Conservation (phyloP, 2,888 invertebrate genomes). For the Brachyptera putata region DNA sequence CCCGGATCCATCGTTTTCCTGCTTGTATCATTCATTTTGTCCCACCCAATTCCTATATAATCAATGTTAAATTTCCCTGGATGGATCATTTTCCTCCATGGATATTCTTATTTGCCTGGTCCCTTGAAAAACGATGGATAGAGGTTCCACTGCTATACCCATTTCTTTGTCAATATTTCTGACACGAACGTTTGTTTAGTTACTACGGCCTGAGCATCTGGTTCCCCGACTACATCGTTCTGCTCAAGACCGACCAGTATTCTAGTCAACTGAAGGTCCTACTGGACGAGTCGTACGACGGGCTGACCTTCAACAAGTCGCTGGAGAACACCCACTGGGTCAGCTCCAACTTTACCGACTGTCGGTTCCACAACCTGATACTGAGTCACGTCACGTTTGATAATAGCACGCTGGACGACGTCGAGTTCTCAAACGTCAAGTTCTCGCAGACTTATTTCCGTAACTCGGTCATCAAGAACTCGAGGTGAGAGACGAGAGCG, state of each 20-base stretch:
- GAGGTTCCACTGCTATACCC: too few species aligned
- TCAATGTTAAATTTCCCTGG: too few species aligned
- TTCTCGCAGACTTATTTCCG: slow-evolving; percentile 64
- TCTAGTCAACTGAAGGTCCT: slow-evolving; percentile 39
- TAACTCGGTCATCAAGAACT: slow-evolving; percentile 57
- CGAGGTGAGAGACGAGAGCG: slow-evolving; percentile 58
- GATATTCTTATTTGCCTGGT: too few species aligned
- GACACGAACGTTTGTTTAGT: too few species aligned
- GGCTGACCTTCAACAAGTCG: slow-evolving; percentile 54
- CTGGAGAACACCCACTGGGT: slow-evolving; percentile 61
- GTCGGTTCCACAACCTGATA: slow-evolving; percentile 62
- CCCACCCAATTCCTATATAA: too few species aligned
- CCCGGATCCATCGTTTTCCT: too few species aligned
- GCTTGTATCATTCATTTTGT: too few species aligned
- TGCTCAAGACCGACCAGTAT: slow-evolving; percentile 44
- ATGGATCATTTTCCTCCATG: too few species aligned
- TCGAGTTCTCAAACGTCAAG: slow-evolving; percentile 66
- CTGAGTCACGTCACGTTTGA: slow-evolving; percentile 68
- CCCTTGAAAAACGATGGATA: too few species aligned
- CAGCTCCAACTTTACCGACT: slow-evolving; percentile 57
- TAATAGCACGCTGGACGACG: slow-evolving; percentile 65
- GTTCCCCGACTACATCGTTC: slow-evolving; percentile 53
- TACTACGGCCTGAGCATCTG: slow-evolving; percentile 55
- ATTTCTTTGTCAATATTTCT: too few species aligned
- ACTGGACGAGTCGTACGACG: slow-evolving; percentile 43